phyloP scores from a whole-genome alignment of 2,797 vertebrate genomes.

The Tragelaphus oryx region DNA sequence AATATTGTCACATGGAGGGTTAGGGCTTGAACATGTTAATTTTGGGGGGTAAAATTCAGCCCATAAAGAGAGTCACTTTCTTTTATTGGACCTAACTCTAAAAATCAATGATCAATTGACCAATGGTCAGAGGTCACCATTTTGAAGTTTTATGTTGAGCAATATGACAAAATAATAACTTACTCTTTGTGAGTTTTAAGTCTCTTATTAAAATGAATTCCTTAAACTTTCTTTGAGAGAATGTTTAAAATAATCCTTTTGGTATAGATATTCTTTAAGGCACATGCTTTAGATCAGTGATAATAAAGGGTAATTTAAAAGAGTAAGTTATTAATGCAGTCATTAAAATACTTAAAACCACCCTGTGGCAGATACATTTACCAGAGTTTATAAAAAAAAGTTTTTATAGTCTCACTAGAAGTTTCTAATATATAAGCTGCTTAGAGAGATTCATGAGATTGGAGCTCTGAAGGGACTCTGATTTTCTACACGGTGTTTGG shows the following conservation, averaged over 20 bases:
- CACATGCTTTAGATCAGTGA: background rate
- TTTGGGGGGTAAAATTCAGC: background rate
- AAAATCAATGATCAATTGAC: background rate
- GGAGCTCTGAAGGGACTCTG: background rate
- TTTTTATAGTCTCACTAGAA: background rate
- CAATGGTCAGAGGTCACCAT: background rate
- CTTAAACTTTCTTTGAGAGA: background rate
- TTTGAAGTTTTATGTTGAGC: background rate
- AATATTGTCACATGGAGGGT: background rate
- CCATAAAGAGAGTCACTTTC: background rate
- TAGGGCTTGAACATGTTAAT: background rate
- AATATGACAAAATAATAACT: background rate
- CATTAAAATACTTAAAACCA: slow-evolving; percentile 1
- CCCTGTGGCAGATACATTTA: background rate
- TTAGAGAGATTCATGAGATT: background rate
- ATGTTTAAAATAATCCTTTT: background rate
- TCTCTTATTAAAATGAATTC: background rate
- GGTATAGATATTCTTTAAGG: background rate
- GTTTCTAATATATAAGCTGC: slow-evolving; percentile 6
- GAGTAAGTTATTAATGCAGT: slow-evolving; percentile 17
- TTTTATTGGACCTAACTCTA: background rate
- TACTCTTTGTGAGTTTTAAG: background rate
- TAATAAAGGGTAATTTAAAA: background rate
- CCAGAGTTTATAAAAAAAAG: slow-evolving; percentile 9
- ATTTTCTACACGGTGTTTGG: background rate